phyloP scores from a whole-genome alignment of 2,113 vertebrate genomes.

The Arvicanthis niloticus region DNA sequence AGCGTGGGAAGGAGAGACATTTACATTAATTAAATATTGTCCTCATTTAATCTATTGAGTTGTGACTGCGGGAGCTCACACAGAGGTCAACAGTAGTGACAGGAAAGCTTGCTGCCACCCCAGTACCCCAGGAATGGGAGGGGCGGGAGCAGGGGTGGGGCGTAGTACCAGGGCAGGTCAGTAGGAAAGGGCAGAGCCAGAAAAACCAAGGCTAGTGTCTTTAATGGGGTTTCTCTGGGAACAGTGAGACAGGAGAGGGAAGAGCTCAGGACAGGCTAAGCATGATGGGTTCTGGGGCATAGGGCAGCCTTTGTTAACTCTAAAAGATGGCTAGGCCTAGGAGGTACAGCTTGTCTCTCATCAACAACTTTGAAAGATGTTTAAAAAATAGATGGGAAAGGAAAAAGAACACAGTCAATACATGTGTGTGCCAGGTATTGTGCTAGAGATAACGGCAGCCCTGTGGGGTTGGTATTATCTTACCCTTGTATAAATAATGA shows the following conservation, averaged over 20 bases:
- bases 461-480: background rate
- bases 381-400: background rate
- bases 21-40: background rate
- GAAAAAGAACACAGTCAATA: background rate
- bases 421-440: background rate
- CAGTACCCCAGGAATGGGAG: too few species aligned
- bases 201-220: too few species aligned
- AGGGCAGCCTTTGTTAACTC: background rate
- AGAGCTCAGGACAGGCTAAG: background rate
- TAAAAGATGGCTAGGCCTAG: background rate
- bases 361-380: background rate
- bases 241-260: background rate
- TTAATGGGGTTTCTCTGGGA: background rate
- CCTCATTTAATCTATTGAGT: background rate
- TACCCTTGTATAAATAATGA: background rate
- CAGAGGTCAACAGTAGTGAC: background rate
- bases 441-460: background rate
- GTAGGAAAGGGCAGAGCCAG: background rate
- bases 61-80: background rate
- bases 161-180: too few species aligned
- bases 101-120: background rate
- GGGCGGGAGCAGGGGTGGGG: rapidly evolving
- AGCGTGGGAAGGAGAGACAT: background rate
- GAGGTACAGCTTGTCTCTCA: background rate
- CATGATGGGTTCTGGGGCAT: background rate